Percentiles rank a stretch among this genome's conserved stretches.
phyloP scores from a whole-genome alignment of 2,113 vertebrate genomes.

The Papio anubis region DNA sequence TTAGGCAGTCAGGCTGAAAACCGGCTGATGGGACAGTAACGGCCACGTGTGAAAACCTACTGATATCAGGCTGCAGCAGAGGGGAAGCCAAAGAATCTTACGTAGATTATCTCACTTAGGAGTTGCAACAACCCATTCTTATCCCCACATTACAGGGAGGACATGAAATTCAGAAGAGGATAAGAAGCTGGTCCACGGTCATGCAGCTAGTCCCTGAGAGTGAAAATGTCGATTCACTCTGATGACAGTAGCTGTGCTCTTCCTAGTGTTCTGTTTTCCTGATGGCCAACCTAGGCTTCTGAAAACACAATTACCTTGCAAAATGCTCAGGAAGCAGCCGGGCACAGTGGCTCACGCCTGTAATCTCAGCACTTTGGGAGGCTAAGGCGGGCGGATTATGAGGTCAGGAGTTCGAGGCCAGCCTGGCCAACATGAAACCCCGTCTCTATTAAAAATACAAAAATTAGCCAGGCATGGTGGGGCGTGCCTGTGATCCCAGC shows the following conservation, averaged over 20 bases:
- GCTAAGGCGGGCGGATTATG: no score
- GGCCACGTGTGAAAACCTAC: background rate
- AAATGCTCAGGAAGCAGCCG: background rate
- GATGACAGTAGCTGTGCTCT: background rate
- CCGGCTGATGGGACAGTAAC: background rate
- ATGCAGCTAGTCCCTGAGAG: background rate
- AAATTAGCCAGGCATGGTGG: no score
- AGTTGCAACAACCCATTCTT: background rate
- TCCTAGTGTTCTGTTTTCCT: background rate
- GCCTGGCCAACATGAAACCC: no score
- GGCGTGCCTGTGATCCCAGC: no score
- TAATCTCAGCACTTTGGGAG: no score
- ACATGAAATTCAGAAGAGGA: background rate
- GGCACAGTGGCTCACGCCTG: no score
- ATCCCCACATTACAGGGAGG: background rate
- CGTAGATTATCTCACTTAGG: background rate
- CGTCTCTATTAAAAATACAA: no score
- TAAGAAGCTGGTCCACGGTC: background rate
- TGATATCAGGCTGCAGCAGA: background rate
- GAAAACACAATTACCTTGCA: background rate
- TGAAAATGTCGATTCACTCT: background rate
- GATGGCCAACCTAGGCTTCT: background rate
- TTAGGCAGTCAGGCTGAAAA: background rate
- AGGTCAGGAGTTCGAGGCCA: no score
- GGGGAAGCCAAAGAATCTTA: background rate